phyloP scores from a whole-genome alignment of 2,797 vertebrate genomes.

The Peromyscus aztecus region DNA sequence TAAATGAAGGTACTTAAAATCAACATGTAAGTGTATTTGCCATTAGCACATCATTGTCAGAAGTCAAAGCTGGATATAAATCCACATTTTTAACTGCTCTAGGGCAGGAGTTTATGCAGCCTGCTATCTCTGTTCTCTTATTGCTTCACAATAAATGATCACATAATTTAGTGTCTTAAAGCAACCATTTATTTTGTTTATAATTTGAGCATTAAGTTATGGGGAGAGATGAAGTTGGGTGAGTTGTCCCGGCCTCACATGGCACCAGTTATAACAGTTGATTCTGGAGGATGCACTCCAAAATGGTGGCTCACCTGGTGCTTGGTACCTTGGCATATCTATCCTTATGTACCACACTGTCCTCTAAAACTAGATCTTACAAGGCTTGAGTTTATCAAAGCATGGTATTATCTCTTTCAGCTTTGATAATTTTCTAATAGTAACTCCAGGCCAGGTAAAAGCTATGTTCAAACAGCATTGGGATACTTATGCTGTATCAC shows the following conservation, averaged over 20 bases:
- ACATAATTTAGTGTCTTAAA: neutral
- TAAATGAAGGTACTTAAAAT: neutral
- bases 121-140: neutral
- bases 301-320: neutral
- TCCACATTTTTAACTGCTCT: neutral
- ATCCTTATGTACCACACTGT: neutral
- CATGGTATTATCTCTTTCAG: neutral
- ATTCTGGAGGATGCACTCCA: neutral
- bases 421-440: neutral
- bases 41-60: neutral
- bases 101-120: neutral
- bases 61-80: neutral
- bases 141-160: neutral
- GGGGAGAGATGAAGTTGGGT: neutral
- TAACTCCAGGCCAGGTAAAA: neutral
- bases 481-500: neutral
- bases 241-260: neutral
- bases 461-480: neutral
- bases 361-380: neutral
- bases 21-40: constrained; percentile 21
- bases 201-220: neutral
- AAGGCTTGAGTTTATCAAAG: neutral
- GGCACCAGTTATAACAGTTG: neutral
- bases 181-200: neutral
- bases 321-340: neutral